Percentiles rank a stretch among this genome's conserved stretches.
phyloP scores from a whole-genome alignment of 1,140 invertebrate genomes.

The Metaphire vulgaris region DNA sequence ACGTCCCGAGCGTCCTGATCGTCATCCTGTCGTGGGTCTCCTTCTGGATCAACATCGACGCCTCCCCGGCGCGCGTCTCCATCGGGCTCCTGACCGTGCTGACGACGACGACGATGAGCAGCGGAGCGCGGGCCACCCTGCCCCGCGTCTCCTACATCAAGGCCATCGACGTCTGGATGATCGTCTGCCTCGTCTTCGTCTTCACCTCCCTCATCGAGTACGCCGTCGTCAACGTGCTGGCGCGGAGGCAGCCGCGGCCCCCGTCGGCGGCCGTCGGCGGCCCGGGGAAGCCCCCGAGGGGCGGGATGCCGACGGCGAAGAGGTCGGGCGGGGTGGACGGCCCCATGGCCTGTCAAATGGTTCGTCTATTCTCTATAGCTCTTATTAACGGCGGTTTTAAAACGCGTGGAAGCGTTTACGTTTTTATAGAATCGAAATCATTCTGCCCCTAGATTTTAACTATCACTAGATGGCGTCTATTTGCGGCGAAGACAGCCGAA shows the following conservation, averaged over 20 bases:
- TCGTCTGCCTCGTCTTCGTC: constrained; percentile 82
- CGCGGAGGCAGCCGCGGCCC: constrained; percentile 14
- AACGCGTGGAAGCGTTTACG: too few relatives aligned
- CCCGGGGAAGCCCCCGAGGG: neutral
- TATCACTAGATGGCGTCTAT: too few relatives aligned
- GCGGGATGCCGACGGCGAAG: neutral
- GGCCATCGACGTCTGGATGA: constrained; percentile 90
- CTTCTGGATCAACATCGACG: constrained; percentile 68
- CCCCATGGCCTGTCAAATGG: neutral
- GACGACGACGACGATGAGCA: constrained; percentile 38
- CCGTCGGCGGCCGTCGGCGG: neutral
- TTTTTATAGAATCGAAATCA: too few relatives aligned
- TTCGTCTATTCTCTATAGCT: too few relatives aligned
- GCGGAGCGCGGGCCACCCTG: constrained; percentile 26
- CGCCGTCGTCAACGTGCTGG: constrained; percentile 67
- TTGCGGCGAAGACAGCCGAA: too few relatives aligned
- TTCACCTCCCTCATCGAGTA: constrained; percentile 86
- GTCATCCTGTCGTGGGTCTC: constrained; percentile 89
- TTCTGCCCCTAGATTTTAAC: too few relatives aligned
- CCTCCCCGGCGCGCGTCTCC: constrained; percentile 55
- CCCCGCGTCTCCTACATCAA: constrained; percentile 59
- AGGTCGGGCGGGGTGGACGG: neutral
- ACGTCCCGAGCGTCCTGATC: constrained; percentile 81
- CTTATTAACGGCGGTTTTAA: too few relatives aligned
- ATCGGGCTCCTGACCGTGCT: constrained; percentile 40